Evolutionary conservation across 2,888 invertebrate genomes (phyloP), one percentile per base, ranked within the genome.

Genomic region (Stenurella melanura): DNA sequence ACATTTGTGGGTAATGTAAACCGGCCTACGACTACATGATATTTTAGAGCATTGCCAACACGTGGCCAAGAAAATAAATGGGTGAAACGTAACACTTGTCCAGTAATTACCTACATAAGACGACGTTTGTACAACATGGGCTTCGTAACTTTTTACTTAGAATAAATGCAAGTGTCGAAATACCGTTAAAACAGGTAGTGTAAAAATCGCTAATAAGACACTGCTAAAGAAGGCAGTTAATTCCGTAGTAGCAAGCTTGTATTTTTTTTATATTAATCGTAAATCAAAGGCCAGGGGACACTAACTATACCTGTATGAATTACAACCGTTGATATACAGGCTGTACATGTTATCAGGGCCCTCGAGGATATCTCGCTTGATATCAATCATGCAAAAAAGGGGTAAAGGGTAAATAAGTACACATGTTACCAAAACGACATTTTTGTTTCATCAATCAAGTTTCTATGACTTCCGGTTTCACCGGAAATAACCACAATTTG

Each of bases 51-150:
- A 19, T 34, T 34, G 58, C 69, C 7, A 30, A 69, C 69, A 58
- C 60, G 67, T 74, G 58, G 30, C 74, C 60, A 58, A 34, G 26
- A 67, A 56, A 67, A 67, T 67, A 57, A 17, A 67, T 34, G 19
- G 67, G 19, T 30, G 12, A 67, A 74, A 74, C 58, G 74, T 74
- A n/a, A 72, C 30, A 69, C 56, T 58, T 64, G 64, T 64, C 19
- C 18, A 58, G 34, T 57, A 58, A 69, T 69, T 69, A 69, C 57
- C 17, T 19, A 17, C 56, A 30, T n/a, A 68, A 34, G 10, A n/a
- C 68, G 54, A 17, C n/a, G 50, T 21, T 18, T 58, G 57, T 34
- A 11, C 34, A 68, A 54, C 68, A 57, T 58, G 69, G 18, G 18
- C 69, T 56, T 7, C n/a, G 50, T 50, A 34, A 18, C 34, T 30